Conservation (phyloP, 2,113 vertebrate species). For the Pteropus alecto region DNA sequence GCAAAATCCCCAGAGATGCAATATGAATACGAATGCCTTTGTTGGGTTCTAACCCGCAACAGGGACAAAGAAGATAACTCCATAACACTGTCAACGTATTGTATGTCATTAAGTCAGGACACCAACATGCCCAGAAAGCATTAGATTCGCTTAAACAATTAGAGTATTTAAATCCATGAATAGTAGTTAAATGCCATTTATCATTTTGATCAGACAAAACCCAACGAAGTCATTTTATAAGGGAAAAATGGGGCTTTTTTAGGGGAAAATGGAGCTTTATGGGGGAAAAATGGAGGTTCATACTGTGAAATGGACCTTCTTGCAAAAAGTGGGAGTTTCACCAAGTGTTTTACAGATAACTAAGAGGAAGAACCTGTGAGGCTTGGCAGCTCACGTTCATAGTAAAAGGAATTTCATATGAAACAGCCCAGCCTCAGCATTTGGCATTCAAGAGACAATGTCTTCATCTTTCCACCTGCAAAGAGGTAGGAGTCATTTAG, state of each 20-base stretch:
- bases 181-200: conserved; percentile 1
- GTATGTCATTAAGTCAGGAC: neutral
- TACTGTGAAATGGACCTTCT: neutral
- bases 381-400: neutral
- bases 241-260: neutral
- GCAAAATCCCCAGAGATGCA: neutral
- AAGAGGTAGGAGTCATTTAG: neutral
- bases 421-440: neutral
- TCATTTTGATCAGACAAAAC: neutral
- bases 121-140: neutral
- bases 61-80: neutral
- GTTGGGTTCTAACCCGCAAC: neutral
- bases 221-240: neutral
- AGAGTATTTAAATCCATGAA: neutral
- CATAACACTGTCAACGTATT: neutral
- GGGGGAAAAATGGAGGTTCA: too few species aligned
- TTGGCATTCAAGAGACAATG: neutral
- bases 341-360: neutral
- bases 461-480: conserved; percentile 20
- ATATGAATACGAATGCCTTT: neutral
- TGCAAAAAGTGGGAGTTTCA: neutral
- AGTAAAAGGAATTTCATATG: neutral
- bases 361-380: neutral
- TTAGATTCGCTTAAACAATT: neutral
- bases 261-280: neutral